phyloP scores from a whole-genome alignment of 1,140 invertebrate species.

The Drosophila pandora region DNA sequence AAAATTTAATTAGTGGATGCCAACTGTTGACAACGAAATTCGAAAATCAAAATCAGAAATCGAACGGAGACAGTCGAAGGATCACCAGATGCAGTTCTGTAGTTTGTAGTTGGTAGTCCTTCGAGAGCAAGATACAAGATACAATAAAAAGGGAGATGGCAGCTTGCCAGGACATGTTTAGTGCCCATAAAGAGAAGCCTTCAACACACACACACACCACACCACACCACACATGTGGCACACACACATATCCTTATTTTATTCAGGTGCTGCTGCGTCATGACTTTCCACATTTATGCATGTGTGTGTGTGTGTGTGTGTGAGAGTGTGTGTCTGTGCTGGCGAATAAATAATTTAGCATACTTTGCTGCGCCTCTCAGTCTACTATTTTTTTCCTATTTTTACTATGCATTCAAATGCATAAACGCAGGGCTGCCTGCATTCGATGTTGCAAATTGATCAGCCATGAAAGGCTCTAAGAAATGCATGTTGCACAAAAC shows the following conservation, averaged over 20 bases:
- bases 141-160: conserved; percentile 42
- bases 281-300: conserved; percentile 18
- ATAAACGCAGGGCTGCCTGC: neutral
- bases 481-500: too few relatives aligned
- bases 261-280: conserved; percentile 15
- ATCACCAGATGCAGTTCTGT: conserved; percentile 29
- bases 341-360: conserved; percentile 49
- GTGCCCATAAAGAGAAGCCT: conserved; percentile 39
- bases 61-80: conserved; percentile 20
- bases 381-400: conserved; percentile 1
- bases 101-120: conserved; percentile 9
- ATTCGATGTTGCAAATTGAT: neutral
- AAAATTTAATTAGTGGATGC: conserved; percentile 47
- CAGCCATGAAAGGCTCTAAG: too few relatives aligned
- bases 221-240: neutral
- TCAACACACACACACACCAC: neutral
- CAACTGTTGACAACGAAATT: conserved; percentile 29
- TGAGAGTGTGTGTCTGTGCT: conserved; percentile 3
- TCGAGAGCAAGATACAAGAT: conserved; percentile 1
- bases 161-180: conserved; percentile 50
- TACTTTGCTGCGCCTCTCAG: conserved; percentile 39
- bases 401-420: conserved; percentile 16
- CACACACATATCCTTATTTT: neutral
- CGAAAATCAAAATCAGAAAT: neutral
- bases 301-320: neutral